Conservation (phyloP, 1,140 invertebrate genomes). For the Bilobella aurantiaca region DNA sequence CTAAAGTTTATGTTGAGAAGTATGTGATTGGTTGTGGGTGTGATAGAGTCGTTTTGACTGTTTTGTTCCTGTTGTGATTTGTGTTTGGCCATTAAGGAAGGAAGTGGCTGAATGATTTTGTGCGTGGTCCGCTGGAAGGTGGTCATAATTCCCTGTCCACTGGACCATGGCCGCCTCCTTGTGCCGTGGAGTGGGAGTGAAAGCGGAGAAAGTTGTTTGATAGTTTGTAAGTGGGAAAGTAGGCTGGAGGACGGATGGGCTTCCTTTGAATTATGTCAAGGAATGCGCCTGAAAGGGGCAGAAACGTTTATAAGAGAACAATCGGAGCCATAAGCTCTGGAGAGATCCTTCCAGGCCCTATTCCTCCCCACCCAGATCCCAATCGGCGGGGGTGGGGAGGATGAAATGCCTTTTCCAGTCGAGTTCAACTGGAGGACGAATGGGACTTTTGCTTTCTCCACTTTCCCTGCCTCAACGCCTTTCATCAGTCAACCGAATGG, state of each 20-base stretch:
- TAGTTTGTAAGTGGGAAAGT: conserved; percentile 12
- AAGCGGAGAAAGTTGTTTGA: conserved; percentile 22
- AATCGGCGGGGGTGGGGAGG: not conserved
- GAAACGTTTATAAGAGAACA: conserved; percentile 30
- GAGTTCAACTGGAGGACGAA: too few relatives aligned
- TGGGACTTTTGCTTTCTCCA: too few relatives aligned
- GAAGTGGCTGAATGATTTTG: conserved; percentile 23
- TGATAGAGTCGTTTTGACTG: too few relatives aligned
- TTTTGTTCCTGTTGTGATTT: conserved; percentile 25
- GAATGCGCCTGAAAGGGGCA: conserved; percentile 34
- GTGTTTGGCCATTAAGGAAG: conserved; percentile 19
- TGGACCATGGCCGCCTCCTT: not conserved
- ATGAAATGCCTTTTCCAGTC: too few relatives aligned
- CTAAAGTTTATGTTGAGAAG: conserved; percentile 8
- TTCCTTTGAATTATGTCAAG: conserved; percentile 34
- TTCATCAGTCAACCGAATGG: too few relatives aligned
- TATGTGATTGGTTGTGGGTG: too few relatives aligned
- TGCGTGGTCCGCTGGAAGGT: not conserved
- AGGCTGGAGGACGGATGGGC: conserved; percentile 19
- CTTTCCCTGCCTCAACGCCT: too few relatives aligned
- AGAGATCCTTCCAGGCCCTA: conserved; percentile 4
- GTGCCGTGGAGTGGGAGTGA: not conserved
- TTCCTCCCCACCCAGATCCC: not conserved
- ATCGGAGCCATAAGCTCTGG: conserved; percentile 18
- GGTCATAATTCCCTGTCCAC: not conserved